phyloP scores from a whole-genome alignment of 1,140 invertebrate species.

The Hestina assimilis region DNA sequence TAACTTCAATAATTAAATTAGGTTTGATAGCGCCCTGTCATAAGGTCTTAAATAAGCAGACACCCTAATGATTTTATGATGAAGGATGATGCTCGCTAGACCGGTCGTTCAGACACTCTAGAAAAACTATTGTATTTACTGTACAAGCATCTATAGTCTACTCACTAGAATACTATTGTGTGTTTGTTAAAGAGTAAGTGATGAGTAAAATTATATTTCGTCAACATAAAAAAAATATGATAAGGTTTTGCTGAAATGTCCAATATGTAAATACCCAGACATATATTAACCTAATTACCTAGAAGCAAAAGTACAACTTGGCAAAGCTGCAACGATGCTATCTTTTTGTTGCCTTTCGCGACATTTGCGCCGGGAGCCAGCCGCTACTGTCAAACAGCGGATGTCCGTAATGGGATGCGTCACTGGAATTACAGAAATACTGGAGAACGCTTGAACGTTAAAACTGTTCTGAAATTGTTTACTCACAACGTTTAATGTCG shows the following conservation, averaged over 20 bases:
- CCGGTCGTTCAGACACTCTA: too few species aligned
- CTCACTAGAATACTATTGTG: too few species aligned
- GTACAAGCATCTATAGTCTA: too few species aligned
- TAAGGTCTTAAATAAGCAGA: too few species aligned
- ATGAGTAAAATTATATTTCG: too few species aligned
- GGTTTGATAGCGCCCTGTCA: too few species aligned
- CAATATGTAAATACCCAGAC: neutral
- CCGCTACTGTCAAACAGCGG: conserved; percentile 44
- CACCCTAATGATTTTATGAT: too few species aligned
- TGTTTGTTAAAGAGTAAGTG: too few species aligned
- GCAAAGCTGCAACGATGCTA: conserved; percentile 18
- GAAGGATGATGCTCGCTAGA: too few species aligned
- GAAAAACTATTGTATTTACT: too few species aligned
- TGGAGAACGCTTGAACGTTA: conserved; percentile 4
- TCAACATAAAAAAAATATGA: too few species aligned
- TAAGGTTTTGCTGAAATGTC: neutral
- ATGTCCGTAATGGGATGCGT: conserved; percentile 49
- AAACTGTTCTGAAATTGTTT: neutral
- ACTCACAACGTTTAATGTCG: neutral
- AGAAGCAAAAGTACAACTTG: conserved; percentile 41
- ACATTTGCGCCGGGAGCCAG: conserved; percentile 40
- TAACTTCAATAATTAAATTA: too few species aligned
- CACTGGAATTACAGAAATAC: conserved; percentile 31
- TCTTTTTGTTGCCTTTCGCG: conserved; percentile 48
- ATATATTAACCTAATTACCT: conserved; percentile 13